Evolutionary conservation across 1,140 invertebrate genomes (phyloP).

Genomic region (Heliconius congener): DNA sequence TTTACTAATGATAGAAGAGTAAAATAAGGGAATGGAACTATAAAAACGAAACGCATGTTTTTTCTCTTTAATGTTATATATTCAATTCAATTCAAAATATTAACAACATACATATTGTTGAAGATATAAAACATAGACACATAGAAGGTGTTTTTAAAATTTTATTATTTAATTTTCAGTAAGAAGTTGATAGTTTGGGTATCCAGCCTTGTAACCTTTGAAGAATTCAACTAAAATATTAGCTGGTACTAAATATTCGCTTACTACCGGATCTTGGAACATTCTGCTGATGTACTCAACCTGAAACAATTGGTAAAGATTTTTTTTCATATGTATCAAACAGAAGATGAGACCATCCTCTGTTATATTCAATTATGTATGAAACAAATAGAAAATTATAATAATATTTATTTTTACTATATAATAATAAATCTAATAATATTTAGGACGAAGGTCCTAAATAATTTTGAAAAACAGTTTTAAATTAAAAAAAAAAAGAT

Average conservation of each 20-base stretch:
- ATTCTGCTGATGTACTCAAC: constrained; percentile 56
- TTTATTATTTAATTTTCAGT: constrained; percentile 4
- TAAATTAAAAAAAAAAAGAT: not conserved
- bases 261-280: constrained; percentile 62
- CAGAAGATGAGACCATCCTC: no score
- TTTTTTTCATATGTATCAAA: no score
- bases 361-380: no score
- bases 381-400: no score
- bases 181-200: constrained; percentile 38
- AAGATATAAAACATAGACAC: not conserved
- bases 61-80: not conserved
- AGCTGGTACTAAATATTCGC: constrained; percentile 55
- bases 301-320: constrained; percentile 45
- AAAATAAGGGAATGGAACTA: not conserved
- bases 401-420: no score
- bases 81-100: not conserved
- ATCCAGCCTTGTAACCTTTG: constrained; percentile 41
- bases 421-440: no score
- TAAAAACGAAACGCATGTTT: not conserved
- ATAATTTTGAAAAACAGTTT: not conserved
- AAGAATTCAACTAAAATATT: constrained; percentile 51
- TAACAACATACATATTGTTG: not conserved
- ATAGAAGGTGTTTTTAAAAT: not conserved
- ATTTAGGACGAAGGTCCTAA: not conserved
- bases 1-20: not conserved